These are phyloP conservation scores for Morinoia aosen DNA, from an alignment of 2,888 invertebrate species.

Conservation along the genomic window DNA sequence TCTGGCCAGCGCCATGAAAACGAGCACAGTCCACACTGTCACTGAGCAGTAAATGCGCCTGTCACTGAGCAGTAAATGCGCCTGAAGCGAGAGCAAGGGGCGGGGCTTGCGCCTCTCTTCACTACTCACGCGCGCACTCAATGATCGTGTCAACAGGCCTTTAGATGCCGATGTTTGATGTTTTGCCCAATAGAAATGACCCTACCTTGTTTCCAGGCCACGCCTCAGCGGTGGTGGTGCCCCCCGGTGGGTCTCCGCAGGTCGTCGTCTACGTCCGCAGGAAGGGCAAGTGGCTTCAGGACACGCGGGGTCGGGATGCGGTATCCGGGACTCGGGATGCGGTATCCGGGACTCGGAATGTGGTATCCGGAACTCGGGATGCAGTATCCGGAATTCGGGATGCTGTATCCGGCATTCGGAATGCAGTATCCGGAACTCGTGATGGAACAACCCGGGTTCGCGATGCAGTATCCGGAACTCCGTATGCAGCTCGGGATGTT, in stretches of 20 bases:
- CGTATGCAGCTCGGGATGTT: not conserved
- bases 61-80: no score
- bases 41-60: no score
- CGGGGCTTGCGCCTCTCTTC: no score
- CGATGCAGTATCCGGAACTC: not conserved
- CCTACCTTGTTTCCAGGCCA: not conserved
- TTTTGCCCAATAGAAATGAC: not conserved
- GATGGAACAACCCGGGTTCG: not conserved
- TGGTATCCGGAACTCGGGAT: not conserved
- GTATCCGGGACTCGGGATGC: not conserved
- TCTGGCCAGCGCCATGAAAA: no score
- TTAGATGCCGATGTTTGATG: no score
- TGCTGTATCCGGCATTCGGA: not conserved
- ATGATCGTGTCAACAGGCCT: no score
- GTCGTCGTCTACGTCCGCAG: not conserved
- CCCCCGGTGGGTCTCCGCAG: not conserved
- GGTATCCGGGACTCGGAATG: not conserved
- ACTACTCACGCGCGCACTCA: no score
- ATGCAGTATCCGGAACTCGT: not conserved
- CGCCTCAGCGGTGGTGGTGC: slow-evolving; percentile 33
- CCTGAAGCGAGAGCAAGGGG: no score
- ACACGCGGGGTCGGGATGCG: not conserved
- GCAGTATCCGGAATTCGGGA: not conserved
- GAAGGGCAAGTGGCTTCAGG: slow-evolving; percentile 19
- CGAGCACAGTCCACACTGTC: no score